A percentile compares a stretch with the other conserved stretches of the same genome.
phyloP scores from a whole-genome alignment of 2,113 vertebrate species.

The Calyptomena viridis region DNA sequence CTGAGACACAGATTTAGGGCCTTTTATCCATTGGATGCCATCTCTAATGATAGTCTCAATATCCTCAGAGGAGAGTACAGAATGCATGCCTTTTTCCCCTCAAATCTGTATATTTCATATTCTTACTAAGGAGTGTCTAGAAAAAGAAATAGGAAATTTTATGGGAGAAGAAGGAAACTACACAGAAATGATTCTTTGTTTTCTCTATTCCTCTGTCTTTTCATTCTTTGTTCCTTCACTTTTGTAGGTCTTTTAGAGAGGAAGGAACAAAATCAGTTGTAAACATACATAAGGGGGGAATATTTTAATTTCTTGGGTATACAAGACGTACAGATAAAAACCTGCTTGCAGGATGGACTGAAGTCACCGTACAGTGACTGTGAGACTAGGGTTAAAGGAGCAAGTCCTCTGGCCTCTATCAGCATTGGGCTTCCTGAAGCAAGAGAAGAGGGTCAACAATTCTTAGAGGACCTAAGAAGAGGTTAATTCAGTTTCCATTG shows the following conservation, averaged over 20 bases:
- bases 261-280: neutral
- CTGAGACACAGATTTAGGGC: neutral
- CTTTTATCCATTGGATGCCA: neutral
- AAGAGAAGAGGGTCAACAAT: neutral
- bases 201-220: neutral
- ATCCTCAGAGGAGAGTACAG: neutral
- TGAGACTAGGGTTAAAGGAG: neutral
- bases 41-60: neutral
- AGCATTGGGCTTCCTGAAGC: neutral
- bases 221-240: neutral
- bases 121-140: neutral
- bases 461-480: neutral
- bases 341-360: neutral
- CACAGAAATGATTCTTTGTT: neutral
- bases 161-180: neutral
- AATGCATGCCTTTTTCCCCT: neutral
- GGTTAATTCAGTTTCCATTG: neutral
- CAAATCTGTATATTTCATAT: neutral
- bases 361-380: neutral
- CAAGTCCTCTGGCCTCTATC: neutral
- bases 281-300: neutral
- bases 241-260: neutral
- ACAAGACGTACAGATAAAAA: neutral
- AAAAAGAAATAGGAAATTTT: neutral
- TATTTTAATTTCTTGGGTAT: neutral